Base-by-base conservation (phyloP, 1,140 invertebrate genomes). In the Odontomachus brunneus region DNA sequence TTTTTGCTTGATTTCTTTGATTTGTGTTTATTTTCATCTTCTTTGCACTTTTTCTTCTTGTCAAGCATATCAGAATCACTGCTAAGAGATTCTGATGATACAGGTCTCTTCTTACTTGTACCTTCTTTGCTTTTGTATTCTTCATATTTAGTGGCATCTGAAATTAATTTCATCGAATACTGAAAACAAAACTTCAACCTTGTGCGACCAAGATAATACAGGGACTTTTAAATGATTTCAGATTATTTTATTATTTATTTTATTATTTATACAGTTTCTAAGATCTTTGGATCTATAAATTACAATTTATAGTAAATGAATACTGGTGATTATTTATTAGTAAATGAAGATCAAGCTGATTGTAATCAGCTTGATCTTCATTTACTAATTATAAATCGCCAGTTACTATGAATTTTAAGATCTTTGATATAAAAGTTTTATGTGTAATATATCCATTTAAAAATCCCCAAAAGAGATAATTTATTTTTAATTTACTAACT, bases 81-180 rank as follows among this genome's bases (percentile, higher is more conserved):
- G 55, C 75, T 82, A 14, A 76, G 74, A 71, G 5, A 55, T 78
- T 90, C 60, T 0, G 59, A 72, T 49, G 71, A 71, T 88, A 48
- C 73, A 53, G 86, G 76, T 87, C 33, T 87, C 59, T 33, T 86
- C 86, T 84, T 87, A 4, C 15, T 74, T 4, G 12, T 91, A 44
- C 81, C 88, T 89, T 95, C 94, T 76, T 95, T 95, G 74, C 94
- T 95, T 88, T 96, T 96, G 82, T 96, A 96, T 87, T 96, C 95
- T 86, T 96, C 95, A 90, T 95, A 97, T 78, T 96, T 96, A 29
- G 95, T 95, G 4, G 95, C 94, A 94, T 97, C 96, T 97, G 87
- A 84, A 95, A 95, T 92, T 60, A 92, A 90, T 89, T 89, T 65
- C 82, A 84, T 73, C 86, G 60, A 88, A 90, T 84, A 92, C 90